Base-by-base conservation (phyloP, 1,140 invertebrate species). In the Oryctes rhinoceros region DNA sequence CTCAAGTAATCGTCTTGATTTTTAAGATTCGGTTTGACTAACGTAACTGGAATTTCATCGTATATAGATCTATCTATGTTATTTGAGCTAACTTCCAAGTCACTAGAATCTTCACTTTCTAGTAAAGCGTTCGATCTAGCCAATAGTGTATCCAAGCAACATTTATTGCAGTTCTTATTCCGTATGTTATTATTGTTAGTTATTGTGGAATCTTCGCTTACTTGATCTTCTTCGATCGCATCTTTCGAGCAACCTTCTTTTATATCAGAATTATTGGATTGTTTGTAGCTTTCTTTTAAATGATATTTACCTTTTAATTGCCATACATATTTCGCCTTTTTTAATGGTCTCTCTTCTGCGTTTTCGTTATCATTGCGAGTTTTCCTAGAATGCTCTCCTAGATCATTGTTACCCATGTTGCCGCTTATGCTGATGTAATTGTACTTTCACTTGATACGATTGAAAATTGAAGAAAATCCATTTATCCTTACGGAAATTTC, bases 271-370 rank as follows among this genome's bases (percentile, higher is more conserved):
- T n/a, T n/a, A 49, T 79, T 67, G 65, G 79, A 76, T 13, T 80
- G 79, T 59, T 79, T 59, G 37, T 67, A 48, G 20, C 80, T 81
- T 35, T 86, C 89, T 86, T 89, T 91, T 71, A 91, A 86, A 85
- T 91, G 89, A 85, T 89, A 90, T 89, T 90, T 91, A 24, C 91
- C 90, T 86, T 92, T 92, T 48, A 92, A 89, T 89, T 92, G 90
- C 91, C 91, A 92, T 65, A 90, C 88, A 87, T 90, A 91, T 82
- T 89, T 88, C 37, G 91, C 91, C 86, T 92, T 92, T 85, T 92
- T 92, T 79, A 91, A 88, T 81, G 90, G 90, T 86, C 89, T 89
- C 81, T 90, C 89, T 78, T 87, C 86, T 83, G 88, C 89, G 71
- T 80, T 81, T n/a, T 44, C 24, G 59, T 15, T 37, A 30, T 47